phyloP scores from a whole-genome alignment of 2,797 vertebrate genomes.

The Sebastes glaucus region DNA sequence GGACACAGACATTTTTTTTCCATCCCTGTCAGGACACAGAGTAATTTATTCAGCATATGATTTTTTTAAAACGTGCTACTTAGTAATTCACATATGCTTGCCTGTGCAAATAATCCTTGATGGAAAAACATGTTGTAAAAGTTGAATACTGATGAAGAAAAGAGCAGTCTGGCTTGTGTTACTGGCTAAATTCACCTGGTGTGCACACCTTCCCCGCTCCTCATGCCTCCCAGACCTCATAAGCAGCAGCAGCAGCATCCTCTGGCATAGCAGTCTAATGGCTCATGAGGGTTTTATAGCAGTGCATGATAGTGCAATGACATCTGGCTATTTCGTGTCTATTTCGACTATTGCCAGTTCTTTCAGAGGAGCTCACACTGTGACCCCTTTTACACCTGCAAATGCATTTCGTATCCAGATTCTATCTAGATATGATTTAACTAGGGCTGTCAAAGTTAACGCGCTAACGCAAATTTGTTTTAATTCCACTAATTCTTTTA shows the following conservation, averaged over 20 bases:
- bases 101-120: background rate
- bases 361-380: slow-evolving; percentile 44
- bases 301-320: slow-evolving; percentile 68
- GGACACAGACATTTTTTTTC: slow-evolving; percentile 19
- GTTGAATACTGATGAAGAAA: slow-evolving; percentile 17
- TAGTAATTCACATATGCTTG: background rate
- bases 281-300: slow-evolving; percentile 80
- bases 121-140: background rate
- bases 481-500: too few relatives aligned
- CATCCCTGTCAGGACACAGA: slow-evolving; percentile 4
- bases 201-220: background rate
- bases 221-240: slow-evolving; percentile 45
- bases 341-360: slow-evolving; percentile 25
- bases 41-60: slow-evolving; percentile 10
- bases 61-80: background rate
- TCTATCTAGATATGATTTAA: background rate
- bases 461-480: background rate
- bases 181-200: slow-evolving; percentile 37
- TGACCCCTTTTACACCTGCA: background rate
- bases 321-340: slow-evolving; percentile 74
- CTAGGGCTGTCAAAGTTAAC: background rate
- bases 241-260: slow-evolving; percentile 22
- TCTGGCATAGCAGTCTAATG: slow-evolving; percentile 58
- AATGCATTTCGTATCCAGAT: background rate
- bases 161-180: slow-evolving; percentile 1